Base-by-base conservation (phyloP, 2,888 invertebrate genomes). In the Tipula lateralis region DNA sequence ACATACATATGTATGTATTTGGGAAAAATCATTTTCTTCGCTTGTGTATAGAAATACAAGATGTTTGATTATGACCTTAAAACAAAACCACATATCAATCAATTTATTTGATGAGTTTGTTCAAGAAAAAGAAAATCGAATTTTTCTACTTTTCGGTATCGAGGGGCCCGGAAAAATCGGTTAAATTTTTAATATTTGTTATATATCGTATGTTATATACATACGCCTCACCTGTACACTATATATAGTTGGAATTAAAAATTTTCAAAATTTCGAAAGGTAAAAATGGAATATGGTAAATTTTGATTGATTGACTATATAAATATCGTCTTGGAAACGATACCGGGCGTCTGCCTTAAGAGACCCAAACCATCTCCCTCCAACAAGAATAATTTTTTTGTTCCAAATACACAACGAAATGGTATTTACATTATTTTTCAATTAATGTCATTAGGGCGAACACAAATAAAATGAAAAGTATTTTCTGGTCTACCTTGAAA, bases 51-150 rank as follows among this genome's bases (percentile, higher is more conserved):
- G 24, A 66, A 66, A 66, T 9, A 66, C 66, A 66, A 66, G 9
- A 66, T 66, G 66, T 66, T 66, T 19, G 66, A 66, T 66, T 66
- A 24, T 66, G 66, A 66, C 66, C 66, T 66, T 66, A 66, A 66
- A 66, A 66, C 66, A 19, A 66, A 66, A 66, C 66, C 66, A 24
- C 66, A 66, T 66, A 66, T 66, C 66, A 66, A 66, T 66, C 66
- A 66, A 66, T 66, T 66, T 66, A 66, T 66, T 66, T 66, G 66
- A 66, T 66, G 24, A 66, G 66, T 66, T 66, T 66, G 66, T 66
- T 66, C 24, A 66, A 66, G 24, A 19, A 66, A 66, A 39, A 32
- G 32, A 32, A 44, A 66, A 66, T 24, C 24, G 66, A 66, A 66
- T 3, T 66, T 66, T 66, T 66, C 24, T 66, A 19, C 19, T 50